phyloP scores from a whole-genome alignment of 2,113 vertebrate genomes.

The Chloebia gouldiae region DNA sequence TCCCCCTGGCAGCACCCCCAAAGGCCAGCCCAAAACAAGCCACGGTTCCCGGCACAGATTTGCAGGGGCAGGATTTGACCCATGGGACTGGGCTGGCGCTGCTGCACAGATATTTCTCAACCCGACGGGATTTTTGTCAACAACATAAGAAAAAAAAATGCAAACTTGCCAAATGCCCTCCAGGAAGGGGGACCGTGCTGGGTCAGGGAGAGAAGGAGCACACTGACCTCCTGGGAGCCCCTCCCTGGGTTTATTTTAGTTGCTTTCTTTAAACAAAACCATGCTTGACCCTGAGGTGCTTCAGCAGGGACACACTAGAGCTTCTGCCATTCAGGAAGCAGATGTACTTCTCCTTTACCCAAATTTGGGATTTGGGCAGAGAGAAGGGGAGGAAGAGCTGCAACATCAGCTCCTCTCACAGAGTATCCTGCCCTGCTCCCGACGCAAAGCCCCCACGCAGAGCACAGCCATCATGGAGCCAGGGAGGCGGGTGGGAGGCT shows the following conservation, averaged over 20 bases:
- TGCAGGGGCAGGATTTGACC: slow-evolving; percentile 3
- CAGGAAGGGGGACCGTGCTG: not conserved
- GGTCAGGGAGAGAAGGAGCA: not conserved
- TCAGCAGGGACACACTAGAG: not conserved
- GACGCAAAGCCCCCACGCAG: rapidly evolving
- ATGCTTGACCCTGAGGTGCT: slow-evolving; percentile 1
- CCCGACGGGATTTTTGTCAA: slow-evolving; percentile 15
- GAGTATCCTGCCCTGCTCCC: not conserved
- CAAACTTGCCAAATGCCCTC: not conserved
- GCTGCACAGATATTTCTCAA: slow-evolving; percentile 9
- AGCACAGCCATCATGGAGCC: not conserved
- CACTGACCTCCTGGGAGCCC: not conserved
- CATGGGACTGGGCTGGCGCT: slow-evolving; percentile 15
- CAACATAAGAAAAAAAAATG: slow-evolving; percentile 43
- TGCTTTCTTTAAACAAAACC: slow-evolving; percentile 50
- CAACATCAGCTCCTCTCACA: not conserved
- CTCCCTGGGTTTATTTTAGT: slow-evolving; percentile 13
- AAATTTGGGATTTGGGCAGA: slow-evolving; percentile 14
- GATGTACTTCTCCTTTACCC: not conserved
- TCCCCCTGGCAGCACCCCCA: not conserved
- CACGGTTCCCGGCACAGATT: not conserved
- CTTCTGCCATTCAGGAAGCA: not conserved
- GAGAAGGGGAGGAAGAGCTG: not conserved
- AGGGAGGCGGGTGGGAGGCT: rapidly evolving
- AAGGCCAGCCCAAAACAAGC: not conserved